Evolutionary conservation across 1,140 invertebrate species (phyloP), one percentile per base, ranked within the genome.

Genomic region (Drosophila neocordata): DNA sequence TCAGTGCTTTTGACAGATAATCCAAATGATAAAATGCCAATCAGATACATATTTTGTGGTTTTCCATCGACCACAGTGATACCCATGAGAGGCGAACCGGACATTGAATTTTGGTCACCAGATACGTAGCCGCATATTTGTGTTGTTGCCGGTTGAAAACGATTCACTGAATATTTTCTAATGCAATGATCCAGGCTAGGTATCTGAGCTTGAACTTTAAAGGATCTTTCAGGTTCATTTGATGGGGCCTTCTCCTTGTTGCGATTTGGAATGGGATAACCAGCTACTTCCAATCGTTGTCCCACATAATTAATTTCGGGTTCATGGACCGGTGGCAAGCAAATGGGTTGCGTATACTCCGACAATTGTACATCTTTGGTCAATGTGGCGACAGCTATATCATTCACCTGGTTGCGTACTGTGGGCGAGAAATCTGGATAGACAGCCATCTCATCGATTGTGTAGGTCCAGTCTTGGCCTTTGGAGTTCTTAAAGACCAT

Each of bases 21-120:
- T 3, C 61, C 48, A 35, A 37, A 35, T 11, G 61, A 52, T 52
- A 53, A 4, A 52, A 53, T 52, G 7, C 61, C 61, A 64, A 64
- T 20, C 1, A 64, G 27, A 64, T 64, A 64, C 5, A 52, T 20
- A 13, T 64, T 55, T 12, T 12, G 4, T 0, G 61, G 61, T 34
- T 52, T 34, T 5, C 51, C 61, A 53, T 37, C 9, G n/a, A 64
- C 18, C 8, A 53, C 31, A 53, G 22, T 64, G 12, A 64, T 9
- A 20, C 31, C 61, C 61, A 64, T 64, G 12, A 64, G 48, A 11
- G 61, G 24, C 13, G 61, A n/a, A 24, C 61, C 61, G 4, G 61
- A 35, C 61, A 64, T 64, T 7, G 53, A 9, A 37, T 15, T 37
- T 24, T 15, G 8, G 18, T 55, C 27, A 15, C 52, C 27, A 15